These are phyloP conservation scores for Acholoe squamosa DNA, from an alignment of 2,888 invertebrate species.

Conservation along the genomic window DNA sequence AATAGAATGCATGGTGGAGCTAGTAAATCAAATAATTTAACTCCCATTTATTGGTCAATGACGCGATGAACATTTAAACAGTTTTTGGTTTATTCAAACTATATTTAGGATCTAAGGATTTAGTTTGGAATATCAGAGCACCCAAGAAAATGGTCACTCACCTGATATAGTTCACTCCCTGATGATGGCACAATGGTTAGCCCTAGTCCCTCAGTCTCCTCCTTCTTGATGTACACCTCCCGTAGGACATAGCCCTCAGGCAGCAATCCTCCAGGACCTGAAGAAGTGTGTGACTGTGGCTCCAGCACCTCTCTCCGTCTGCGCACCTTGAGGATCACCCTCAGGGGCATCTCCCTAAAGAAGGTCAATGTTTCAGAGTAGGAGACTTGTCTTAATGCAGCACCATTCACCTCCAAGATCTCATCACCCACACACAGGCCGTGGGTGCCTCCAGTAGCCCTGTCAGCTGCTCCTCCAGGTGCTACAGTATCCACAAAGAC, in stretches of 20 bases:
- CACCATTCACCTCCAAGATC: slow-evolving; percentile 92
- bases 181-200: slow-evolving; percentile 79
- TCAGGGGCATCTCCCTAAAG: slow-evolving; percentile 90
- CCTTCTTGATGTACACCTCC: slow-evolving; percentile 68
- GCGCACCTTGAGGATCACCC: slow-evolving; percentile 74
- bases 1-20: too few relatives aligned
- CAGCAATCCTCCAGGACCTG: background rate
- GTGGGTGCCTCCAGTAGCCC: slow-evolving; percentile 74
- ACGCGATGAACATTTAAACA: too few relatives aligned
- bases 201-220: slow-evolving; percentile 76
- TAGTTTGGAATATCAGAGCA: too few relatives aligned
- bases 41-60: too few relatives aligned
- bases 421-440: slow-evolving; percentile 92
- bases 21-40: too few relatives aligned
- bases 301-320: slow-evolving; percentile 61
- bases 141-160: slow-evolving; percentile 64
- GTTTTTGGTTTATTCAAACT: too few relatives aligned
- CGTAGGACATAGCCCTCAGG: background rate
- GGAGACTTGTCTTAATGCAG: slow-evolving; percentile 89
- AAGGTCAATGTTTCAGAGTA: slow-evolving; percentile 94
- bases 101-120: too few relatives aligned
- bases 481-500: slow-evolving; percentile 87
- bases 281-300: background rate
- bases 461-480: slow-evolving; percentile 78
- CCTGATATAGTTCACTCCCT: slow-evolving; percentile 78